Conservation (phyloP, 2,888 invertebrate genomes). For the Odontocerum albicorne region DNA sequence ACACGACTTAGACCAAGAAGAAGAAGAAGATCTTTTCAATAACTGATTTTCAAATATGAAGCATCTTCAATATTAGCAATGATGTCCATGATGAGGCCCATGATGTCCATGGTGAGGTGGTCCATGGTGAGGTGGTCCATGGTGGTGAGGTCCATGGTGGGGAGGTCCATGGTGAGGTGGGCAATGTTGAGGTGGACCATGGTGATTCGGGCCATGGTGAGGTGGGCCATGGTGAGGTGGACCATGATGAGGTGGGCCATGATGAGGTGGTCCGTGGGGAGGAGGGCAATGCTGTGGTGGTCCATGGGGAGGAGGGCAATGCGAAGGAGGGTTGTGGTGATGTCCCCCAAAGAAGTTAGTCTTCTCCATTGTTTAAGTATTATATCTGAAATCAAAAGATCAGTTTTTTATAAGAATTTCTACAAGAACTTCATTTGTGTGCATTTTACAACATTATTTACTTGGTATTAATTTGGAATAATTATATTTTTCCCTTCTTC, state of each 20-base stretch:
- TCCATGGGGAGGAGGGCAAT: neutral
- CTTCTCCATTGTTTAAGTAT: no score
- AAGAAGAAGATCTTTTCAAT: no score
- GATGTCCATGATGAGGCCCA: neutral
- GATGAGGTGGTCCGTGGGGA: neutral
- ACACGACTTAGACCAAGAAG: no score
- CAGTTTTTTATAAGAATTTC: no score
- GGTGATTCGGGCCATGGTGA: constrained; percentile 22
- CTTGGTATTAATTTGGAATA: no score
- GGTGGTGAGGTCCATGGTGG: constrained; percentile 8
- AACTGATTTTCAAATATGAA: no score
- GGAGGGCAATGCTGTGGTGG: neutral
- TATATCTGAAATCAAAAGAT: no score
- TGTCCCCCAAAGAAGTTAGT: neutral
- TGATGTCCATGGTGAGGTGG: constrained; percentile 23
- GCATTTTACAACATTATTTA: no score
- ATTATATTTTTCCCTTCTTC: no score
- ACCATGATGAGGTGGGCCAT: neutral
- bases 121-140: constrained; percentile 6
- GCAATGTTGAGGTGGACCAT: constrained; percentile 10
- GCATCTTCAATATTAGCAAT: no score
- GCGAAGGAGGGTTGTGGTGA: constrained; percentile 6
- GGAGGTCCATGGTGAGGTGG: constrained; percentile 19
- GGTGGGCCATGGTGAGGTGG: constrained; percentile 20
- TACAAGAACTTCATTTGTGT: no score